Base-by-base conservation (phyloP, 2,113 vertebrate species). In the Antennarius striatus region DNA sequence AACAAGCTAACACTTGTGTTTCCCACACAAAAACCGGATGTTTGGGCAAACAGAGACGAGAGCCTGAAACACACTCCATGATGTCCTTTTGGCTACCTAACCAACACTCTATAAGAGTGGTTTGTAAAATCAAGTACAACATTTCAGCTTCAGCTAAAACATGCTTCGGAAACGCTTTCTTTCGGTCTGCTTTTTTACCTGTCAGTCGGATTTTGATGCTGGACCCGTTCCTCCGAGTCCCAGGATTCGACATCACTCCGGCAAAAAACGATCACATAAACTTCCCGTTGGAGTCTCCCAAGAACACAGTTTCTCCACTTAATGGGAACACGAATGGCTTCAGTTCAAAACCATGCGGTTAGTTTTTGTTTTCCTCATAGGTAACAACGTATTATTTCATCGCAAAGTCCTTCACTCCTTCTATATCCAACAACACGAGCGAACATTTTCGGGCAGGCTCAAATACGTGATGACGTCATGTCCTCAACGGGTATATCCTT, bases 131-230 rank as follows among this genome's bases (percentile, higher is more conserved):
- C 15, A 9, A 2, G 14, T 0, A 9, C n/a, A 13, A 8, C 2
- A 2, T 5, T 40, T 28, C 0, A 64, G 73, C 56, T 59, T 17
- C 28, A 0, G 40, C 6, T 39, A 3, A 60, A 84, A 82, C 57
- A 49, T 69, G 72, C 63, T 70, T 56, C 15, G 73, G 75, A 68
- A 73, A 63, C 81, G 51, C 16, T 71, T 81, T 32, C 66, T 17
- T 63, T 64, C 51, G 45, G 64, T 29, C 61, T 16, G 12, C 32
- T 71, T 71, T 71, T 70, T 81, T 85, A 98, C 96, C 96, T 97
- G 96, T 97, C 94, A 98, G 94, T 83, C 96, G 94, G 92, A 98
- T 95, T 93, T 96, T 98, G 92, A 97, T 97, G 93, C 96, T 98
- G 89, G 96, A 97, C 74, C 96, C 96, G 92, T 94, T 95, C 90